phyloP scores from a whole-genome alignment of 2,113 vertebrate species.

The Psittacula cyanocephala region DNA sequence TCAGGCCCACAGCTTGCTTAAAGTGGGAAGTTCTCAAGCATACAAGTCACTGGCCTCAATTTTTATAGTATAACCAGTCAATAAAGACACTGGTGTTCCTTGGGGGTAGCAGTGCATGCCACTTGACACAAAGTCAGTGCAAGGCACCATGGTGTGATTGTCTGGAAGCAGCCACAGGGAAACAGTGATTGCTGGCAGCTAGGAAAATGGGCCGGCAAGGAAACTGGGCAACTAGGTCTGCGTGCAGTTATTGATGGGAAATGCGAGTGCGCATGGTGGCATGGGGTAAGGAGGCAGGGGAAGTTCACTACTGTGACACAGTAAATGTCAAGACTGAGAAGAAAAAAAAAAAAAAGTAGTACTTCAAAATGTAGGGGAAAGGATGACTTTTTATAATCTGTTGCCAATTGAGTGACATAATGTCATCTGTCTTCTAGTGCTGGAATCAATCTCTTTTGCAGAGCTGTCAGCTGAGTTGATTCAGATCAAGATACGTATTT shows the following conservation, averaged over 20 bases:
- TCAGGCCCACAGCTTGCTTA: background rate
- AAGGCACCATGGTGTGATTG: accelerated
- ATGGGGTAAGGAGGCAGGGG: background rate
- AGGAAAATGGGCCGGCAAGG: background rate
- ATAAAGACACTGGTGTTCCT: background rate
- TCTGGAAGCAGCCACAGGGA: background rate
- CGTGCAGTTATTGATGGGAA: background rate
- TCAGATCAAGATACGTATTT: background rate
- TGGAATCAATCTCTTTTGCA: background rate
- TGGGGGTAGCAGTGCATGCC: no score
- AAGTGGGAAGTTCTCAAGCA: accelerated
- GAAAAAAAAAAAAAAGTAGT: background rate
- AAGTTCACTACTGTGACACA: accelerated
- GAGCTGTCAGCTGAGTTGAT: background rate
- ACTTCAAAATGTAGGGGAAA: background rate
- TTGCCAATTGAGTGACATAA: background rate
- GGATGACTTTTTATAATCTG: background rate
- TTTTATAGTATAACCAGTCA: background rate
- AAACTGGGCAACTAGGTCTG: background rate
- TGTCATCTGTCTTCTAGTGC: background rate
- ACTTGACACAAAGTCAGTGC: background rate
- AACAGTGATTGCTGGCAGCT: background rate
- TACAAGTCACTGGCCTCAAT: accelerated
- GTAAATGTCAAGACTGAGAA: background rate
- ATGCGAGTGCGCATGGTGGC: accelerated